Base-by-base conservation (phyloP, 1,140 invertebrate genomes). In the Procambarus virginalis region DNA sequence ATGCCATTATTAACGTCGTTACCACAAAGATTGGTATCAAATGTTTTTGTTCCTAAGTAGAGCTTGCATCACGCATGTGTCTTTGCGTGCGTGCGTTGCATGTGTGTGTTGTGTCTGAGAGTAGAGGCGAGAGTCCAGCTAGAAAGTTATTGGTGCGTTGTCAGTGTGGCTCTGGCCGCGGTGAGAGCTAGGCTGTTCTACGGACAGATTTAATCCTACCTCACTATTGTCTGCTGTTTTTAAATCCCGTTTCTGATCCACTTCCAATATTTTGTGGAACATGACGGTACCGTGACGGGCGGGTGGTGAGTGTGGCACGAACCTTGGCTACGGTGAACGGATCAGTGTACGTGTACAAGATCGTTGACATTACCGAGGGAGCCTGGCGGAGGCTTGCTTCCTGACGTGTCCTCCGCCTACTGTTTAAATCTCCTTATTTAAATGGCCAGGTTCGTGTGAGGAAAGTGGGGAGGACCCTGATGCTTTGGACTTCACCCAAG, bases 331-430 rank as follows among this genome's bases (percentile, higher is more conserved):
- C 10, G 45, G 48, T 73, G 8, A n/a, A 14, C 48, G n/a, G 64
- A 84, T 45, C 45, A 46, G 17, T 22, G 81, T 46, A 73, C 48
- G 68, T 70, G 45, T 34, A 70, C 55, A 14, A 84, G 82, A 84
- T 84, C 82, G 82, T 84, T 84, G 82, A 84, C 82, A 84, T 84
- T 84, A 84, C 82, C 82, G 45, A 22, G 48, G 82, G 60, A 70
- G 82, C 48, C n/a, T 73, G 82, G 48, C 34, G 34, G 82, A 60
- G 60, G 34, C 82, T 46, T 73, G 48, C 60, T 10, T 60, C 68
- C 82, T 34, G 34, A 34, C 34, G 34, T 34, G 34, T 34, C 34
- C 34, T 34, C 34, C 34, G 34, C 60, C 68, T 51, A 20, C 49
- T 51, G 64, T 20, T 84, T 55, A 70, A 70, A 84, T 45, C 34